phyloP scores from a whole-genome alignment of 2,888 invertebrate species.

The Spicauda simplicius region DNA sequence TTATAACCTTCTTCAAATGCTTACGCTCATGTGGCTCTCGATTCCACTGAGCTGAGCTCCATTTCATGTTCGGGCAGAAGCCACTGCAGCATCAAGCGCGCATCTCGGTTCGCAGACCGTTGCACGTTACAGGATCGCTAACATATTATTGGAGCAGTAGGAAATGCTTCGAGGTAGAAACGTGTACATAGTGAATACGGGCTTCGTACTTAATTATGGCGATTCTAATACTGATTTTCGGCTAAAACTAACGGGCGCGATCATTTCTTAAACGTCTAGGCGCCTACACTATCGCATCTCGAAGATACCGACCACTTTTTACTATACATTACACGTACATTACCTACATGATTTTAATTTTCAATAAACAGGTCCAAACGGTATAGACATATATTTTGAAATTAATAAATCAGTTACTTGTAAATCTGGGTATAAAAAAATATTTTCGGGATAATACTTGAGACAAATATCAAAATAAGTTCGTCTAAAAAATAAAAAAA shows the following conservation, averaged over 20 bases:
- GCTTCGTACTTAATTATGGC: not conserved
- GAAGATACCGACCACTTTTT: conserved; percentile 24
- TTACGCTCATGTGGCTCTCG: too few relatives aligned
- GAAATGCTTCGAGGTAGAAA: too few relatives aligned
- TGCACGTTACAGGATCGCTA: too few relatives aligned
- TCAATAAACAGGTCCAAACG: conserved; percentile 13
- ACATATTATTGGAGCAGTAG: too few relatives aligned
- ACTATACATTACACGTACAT: conserved; percentile 21
- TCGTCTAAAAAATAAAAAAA: conserved; percentile 68
- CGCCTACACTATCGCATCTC: conserved; percentile 11
- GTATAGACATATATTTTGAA: conserved; percentile 20
- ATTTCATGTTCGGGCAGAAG: too few relatives aligned
- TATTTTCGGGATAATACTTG: conserved; percentile 59
- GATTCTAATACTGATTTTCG: conserved; percentile 21
- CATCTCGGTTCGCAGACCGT: too few relatives aligned
- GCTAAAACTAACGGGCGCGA: conserved; percentile 22
- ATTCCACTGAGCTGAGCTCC: too few relatives aligned
- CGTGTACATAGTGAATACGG: too few relatives aligned
- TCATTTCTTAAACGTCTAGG: conserved; percentile 32
- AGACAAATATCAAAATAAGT: conserved; percentile 75
- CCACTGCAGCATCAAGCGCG: too few relatives aligned
- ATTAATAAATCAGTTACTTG: conserved; percentile 35
- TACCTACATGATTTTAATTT: conserved; percentile 12
- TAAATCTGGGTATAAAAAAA: conserved; percentile 46
- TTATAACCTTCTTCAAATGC: too few relatives aligned